These are phyloP conservation scores for Aethes cnicana DNA, from an alignment of 2,888 invertebrate genomes.

Conservation along the genomic window DNA sequence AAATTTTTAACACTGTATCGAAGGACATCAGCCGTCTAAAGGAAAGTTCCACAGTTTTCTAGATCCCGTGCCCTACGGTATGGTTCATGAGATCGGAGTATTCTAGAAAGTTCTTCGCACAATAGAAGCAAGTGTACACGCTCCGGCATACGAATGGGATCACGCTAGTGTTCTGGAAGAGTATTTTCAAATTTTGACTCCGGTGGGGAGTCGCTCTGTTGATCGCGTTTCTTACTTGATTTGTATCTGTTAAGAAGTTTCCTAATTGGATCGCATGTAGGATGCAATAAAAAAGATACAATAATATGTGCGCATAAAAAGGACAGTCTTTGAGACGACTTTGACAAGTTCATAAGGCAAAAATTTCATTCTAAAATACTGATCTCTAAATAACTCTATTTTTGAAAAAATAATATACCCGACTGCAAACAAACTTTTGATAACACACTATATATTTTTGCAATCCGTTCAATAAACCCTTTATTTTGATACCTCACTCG, in stretches of 20 bases:
- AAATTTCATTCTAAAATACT: too few species aligned
- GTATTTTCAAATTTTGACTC: conserved; percentile 12
- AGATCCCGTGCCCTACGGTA: conserved; percentile 4
- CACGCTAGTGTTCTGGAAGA: conserved; percentile 27
- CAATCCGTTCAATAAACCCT: too few species aligned
- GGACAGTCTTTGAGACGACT: neutral
- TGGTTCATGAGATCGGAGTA: conserved; percentile 15
- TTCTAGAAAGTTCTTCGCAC: conserved; percentile 14
- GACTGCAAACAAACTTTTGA: too few species aligned
- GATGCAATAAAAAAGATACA: too few species aligned
- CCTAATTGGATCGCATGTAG: conserved; percentile 18
- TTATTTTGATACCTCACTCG: too few species aligned
- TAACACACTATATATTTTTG: too few species aligned
- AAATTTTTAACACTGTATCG: conserved; percentile 1
- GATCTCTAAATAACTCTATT: too few species aligned
- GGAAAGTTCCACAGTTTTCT: neutral
- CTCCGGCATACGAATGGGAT: conserved; percentile 30
- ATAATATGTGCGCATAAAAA: neutral
- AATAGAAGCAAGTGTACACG: conserved; percentile 30
- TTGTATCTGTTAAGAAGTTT: conserved; percentile 32
- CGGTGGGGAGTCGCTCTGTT: neutral
- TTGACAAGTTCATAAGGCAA: too few species aligned
- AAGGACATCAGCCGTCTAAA: neutral
- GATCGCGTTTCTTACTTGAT: conserved; percentile 12
- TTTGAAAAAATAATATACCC: too few species aligned